Evolutionary conservation across 2,888 invertebrate species (phyloP).

Genomic region (Pelosia muscerda): DNA sequence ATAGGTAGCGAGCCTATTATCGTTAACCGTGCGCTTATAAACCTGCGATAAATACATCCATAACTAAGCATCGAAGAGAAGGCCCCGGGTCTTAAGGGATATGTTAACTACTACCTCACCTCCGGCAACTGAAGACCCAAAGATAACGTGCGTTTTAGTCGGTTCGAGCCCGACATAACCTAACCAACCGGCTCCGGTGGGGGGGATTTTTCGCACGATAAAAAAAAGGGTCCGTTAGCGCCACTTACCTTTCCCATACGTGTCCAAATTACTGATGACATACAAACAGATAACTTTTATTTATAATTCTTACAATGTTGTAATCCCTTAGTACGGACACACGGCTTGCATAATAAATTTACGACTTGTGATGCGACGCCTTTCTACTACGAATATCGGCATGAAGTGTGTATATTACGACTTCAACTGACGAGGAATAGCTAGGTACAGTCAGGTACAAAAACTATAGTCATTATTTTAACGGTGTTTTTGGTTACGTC

Average conservation of each 20-base stretch:
- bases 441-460: background rate
- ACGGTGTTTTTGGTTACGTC: background rate
- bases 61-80: no score
- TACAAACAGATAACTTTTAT: constrained; percentile 2
- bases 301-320: constrained; percentile 20
- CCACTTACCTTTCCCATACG: constrained; percentile 23
- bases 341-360: constrained; percentile 17
- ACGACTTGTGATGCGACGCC: constrained; percentile 16
- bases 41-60: no score
- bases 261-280: constrained; percentile 15
- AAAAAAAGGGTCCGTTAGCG: constrained; percentile 6
- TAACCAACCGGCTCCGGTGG: no score
- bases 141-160: no score
- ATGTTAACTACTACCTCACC: no score
- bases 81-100: no score
- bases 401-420: background rate
- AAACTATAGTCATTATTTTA: background rate
- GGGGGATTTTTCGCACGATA: no score
- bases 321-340: constrained; percentile 23
- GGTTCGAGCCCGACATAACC: no score
- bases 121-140: no score
- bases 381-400: constrained; percentile 17
- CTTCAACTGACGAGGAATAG: background rate
- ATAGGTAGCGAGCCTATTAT: no score
- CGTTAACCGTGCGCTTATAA: no score